Evolutionary conservation across 2,113 vertebrate species (phyloP), one percentile per base, ranked within the genome.

Genomic region (Anolis sagrei): DNA sequence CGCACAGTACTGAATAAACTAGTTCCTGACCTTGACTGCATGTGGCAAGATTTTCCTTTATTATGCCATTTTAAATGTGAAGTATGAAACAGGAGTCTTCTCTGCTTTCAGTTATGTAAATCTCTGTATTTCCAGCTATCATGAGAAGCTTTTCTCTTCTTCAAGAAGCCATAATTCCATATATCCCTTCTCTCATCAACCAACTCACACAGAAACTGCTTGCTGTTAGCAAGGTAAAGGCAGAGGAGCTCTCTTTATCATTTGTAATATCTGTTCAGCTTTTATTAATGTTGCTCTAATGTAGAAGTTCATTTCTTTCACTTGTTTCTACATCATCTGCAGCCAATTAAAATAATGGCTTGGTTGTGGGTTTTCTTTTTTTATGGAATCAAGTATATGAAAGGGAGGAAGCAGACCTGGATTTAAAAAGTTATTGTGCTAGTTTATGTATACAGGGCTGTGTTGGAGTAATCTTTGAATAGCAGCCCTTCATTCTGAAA

Each of bases 131-230:
- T 95, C 69, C 95, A 99, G 99, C 99, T 61, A 98, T 99, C 93
- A 99, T 99, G 99, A 97, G 99, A 92, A 99, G 98, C 93, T 99
- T 99, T 94, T 99, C 99, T 75, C 97, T 99, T 92, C 97, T 99
- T 19, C 99, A 99, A 93, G 98, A 99, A 82, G 95, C 98, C 91
- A 98, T 99, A 89, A 98, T 99, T 91, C 98, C 98, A 54, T 99
- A 99, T 82, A 97, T 99, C 91, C 98, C 98, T 83, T 98, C 98
- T 85, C 96, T 99, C 89, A 99, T 99, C 94, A 97, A 96, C 51
- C 98, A 99, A 89, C 98, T 99, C 73, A 99, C 99, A 79, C 98
- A 99, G 91, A 99, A 99, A 88, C 97, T 99, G 3, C 97, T 99
- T 89, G 96, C 97, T 87, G 98, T 99, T 94, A 99, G 99, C 96